Evolutionary conservation across 1,140 invertebrate genomes (phyloP).

Genomic region (Ylistrum balloti): DNA sequence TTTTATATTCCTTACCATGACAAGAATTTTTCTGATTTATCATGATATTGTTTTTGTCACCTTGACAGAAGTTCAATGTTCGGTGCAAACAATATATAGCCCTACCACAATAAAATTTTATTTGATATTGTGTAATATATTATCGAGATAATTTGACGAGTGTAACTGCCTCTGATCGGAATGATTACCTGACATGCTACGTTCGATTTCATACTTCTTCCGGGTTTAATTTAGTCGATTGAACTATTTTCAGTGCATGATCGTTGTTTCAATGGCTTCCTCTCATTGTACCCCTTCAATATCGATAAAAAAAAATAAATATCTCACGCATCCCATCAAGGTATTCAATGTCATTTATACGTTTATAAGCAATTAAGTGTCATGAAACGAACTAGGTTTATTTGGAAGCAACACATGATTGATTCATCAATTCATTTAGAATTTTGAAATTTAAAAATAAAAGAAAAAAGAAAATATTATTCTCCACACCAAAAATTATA

Average conservation of each 20-base stretch:
- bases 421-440: too few species aligned
- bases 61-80: too few species aligned
- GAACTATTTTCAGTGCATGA: not conserved
- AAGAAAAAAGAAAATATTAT: not conserved
- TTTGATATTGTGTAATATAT: too few species aligned
- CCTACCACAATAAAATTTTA: too few species aligned
- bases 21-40: too few species aligned
- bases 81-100: too few species aligned
- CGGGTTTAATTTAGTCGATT: not conserved
- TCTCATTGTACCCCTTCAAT: not conserved
- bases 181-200: not conserved
- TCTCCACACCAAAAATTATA: not conserved
- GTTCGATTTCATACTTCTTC: not conserved
- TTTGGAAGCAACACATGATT: not conserved
- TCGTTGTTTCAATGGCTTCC: not conserved
- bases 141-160: not conserved
- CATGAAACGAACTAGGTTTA: not conserved
- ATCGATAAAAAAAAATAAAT: not conserved
- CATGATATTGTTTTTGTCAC: too few species aligned
- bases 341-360: not conserved
- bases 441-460: not conserved
- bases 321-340: not conserved
- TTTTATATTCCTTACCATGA: too few species aligned
- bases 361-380: constrained; percentile 15
- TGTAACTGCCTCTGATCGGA: not conserved